phyloP scores from a whole-genome alignment of 2,797 vertebrate genomes.

The Glyptemys insculpta region DNA sequence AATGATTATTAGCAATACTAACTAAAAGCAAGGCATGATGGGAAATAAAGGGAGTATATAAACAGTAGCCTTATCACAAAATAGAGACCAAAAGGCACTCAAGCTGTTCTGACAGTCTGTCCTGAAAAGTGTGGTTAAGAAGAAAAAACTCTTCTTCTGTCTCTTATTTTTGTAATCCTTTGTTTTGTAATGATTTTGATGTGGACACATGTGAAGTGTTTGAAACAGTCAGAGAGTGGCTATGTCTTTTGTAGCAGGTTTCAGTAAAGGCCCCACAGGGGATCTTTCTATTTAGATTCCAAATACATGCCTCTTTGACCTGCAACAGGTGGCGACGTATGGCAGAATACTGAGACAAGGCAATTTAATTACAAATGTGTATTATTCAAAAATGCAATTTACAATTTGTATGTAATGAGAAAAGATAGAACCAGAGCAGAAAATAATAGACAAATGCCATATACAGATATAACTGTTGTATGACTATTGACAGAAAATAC shows the following conservation, averaged over 20 bases:
- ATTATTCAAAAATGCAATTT: background rate
- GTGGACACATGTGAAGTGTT: background rate
- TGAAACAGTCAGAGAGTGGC: background rate
- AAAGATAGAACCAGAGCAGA: background rate
- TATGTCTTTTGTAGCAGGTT: fast-evolving
- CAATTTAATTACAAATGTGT: background rate
- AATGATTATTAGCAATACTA: background rate
- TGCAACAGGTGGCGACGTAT: background rate
- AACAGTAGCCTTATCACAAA: background rate
- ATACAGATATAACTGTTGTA: background rate
- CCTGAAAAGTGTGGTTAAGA: background rate
- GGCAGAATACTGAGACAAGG: background rate
- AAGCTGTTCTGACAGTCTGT: background rate
- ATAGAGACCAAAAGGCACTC: background rate
- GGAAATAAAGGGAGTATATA: background rate
- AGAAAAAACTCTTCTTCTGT: background rate
- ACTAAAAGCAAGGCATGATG: background rate
- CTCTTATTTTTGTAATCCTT: background rate
- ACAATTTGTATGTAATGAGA: background rate
- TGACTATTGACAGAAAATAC: background rate
- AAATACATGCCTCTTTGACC: background rate
- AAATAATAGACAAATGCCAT: background rate
- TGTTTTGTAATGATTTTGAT: background rate
- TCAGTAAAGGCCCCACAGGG: background rate
- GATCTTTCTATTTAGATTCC: background rate